These are phyloP conservation scores for Crotalus helleri DNA, from an alignment of 2,113 vertebrate species.

Conservation along the genomic window DNA sequence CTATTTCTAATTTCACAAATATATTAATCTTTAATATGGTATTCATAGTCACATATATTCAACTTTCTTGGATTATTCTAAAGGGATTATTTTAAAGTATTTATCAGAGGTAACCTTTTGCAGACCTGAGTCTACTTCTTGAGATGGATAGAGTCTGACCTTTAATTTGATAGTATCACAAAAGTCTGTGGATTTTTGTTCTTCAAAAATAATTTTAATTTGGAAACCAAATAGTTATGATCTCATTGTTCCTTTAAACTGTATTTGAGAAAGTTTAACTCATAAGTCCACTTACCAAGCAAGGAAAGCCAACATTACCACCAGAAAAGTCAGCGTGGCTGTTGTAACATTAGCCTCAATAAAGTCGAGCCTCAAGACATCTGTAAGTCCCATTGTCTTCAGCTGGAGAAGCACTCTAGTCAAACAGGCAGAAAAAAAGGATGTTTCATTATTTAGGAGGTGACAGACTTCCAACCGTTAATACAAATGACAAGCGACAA, in stretches of 20 bases:
- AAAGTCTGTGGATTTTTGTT: neutral
- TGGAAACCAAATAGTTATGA: neutral
- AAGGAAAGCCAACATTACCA: conserved; percentile 74
- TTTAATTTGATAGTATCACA: neutral
- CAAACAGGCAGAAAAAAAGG: neutral
- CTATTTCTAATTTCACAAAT: neutral
- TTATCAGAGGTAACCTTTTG: neutral
- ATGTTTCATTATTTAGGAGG: conserved; percentile 23
- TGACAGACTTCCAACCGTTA: conserved; percentile 36
- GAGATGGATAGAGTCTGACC: neutral
- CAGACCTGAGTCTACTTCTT: neutral
- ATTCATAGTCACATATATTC: neutral
- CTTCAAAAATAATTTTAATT: neutral
- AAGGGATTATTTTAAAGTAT: neutral
- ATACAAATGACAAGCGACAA: conserved; percentile 24
- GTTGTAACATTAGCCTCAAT: conserved; percentile 49
- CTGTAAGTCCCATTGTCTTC: conserved; percentile 55
- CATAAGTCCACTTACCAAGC: conserved; percentile 74
- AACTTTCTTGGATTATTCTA: neutral
- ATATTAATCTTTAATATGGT: neutral
- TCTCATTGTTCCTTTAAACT: neutral
- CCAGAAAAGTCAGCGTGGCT: conserved; percentile 69
- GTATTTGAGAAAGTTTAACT: neutral
- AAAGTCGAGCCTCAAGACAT: conserved; percentile 52
- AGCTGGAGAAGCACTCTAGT: conserved; percentile 27